Evolutionary conservation across 2,888 invertebrate genomes (phyloP).

Genomic region (Liodrosophila aerea): DNA sequence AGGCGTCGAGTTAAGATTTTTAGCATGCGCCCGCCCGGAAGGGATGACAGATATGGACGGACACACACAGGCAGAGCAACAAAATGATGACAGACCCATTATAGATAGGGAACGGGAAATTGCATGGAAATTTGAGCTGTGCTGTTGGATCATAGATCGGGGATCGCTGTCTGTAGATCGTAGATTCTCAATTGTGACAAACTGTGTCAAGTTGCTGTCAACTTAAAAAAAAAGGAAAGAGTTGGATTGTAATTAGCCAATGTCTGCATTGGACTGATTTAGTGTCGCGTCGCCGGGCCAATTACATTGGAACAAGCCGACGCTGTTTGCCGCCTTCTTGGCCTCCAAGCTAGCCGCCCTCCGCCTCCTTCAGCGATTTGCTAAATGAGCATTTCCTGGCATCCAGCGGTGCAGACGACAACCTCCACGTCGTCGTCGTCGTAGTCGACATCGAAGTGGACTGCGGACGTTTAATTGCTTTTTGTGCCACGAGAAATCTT

Average conservation of each 20-base stretch:
- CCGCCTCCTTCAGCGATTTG: constrained; percentile 22
- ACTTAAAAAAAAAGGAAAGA: constrained; percentile 11
- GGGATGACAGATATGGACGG: neutral
- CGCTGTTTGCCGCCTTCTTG: neutral
- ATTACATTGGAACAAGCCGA: constrained; percentile 59
- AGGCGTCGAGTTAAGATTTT: constrained; percentile 52
- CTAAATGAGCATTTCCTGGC: constrained; percentile 83
- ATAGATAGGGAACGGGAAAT: constrained; percentile 35
- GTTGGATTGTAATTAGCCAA: constrained; percentile 53
- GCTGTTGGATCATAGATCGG: constrained; percentile 12
- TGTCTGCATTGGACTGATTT: constrained; percentile 74
- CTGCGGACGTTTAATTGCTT: constrained; percentile 82
- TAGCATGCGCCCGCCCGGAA: constrained; percentile 54
- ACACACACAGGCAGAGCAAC: neutral
- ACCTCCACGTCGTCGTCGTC: constrained; percentile 61
- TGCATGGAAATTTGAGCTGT: constrained; percentile 62
- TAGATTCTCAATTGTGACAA: constrained; percentile 47
- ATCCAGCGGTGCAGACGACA: constrained; percentile 81
- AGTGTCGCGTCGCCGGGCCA: constrained; percentile 68
- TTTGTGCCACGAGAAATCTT: constrained; percentile 70
- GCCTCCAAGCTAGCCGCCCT: constrained; percentile 8
- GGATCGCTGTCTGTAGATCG: constrained; percentile 19
- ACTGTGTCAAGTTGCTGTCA: constrained; percentile 69
- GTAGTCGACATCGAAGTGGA: constrained; percentile 71
- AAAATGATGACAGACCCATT: neutral